Percentiles rank a stretch among this genome's conserved stretches.
These are phyloP conservation scores for Dolichoris vasculosae DNA, from an alignment of 1,140 invertebrate genomes.

Conservation along the genomic window DNA sequence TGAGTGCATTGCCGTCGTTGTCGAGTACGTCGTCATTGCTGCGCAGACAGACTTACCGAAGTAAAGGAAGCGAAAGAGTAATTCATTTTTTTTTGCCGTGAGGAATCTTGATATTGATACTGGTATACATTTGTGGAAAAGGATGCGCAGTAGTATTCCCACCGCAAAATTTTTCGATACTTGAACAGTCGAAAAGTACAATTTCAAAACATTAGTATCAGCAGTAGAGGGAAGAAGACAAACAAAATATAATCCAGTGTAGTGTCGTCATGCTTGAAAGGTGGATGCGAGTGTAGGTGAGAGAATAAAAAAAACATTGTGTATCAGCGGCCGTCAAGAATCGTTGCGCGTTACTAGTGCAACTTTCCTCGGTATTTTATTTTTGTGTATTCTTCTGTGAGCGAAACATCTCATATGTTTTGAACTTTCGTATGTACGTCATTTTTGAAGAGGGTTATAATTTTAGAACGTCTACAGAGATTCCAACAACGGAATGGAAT, in stretches of 20 bases:
- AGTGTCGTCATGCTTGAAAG: not conserved
- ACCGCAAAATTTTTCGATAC: not conserved
- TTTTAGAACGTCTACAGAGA: not conserved
- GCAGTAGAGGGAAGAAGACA: not conserved
- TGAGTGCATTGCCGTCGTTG: slow-evolving; percentile 33
- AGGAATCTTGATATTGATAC: not conserved
- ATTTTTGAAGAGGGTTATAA: not conserved
- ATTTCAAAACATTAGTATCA: not conserved
- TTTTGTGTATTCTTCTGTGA: too few species aligned
- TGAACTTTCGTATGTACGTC: not conserved
- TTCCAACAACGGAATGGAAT: not conserved
- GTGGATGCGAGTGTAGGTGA: not conserved
- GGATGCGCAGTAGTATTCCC: not conserved
- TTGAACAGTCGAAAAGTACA: not conserved
- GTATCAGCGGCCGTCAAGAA: not conserved
- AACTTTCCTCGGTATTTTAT: too few species aligned
- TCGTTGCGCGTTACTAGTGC: not conserved
- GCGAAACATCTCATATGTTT: not conserved
- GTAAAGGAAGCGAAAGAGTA: not conserved
- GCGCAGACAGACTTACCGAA: too few species aligned
- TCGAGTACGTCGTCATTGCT: slow-evolving; percentile 25
- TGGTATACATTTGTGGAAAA: not conserved
- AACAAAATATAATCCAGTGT: not conserved
- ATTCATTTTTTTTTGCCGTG: not conserved
- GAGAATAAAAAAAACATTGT: not conserved